A percentile compares a stretch with the other conserved stretches of the same genome.
These are phyloP conservation scores for Ammodytes dubius DNA, from an alignment of 2,113 vertebrate genomes.

Conservation along the genomic window DNA sequence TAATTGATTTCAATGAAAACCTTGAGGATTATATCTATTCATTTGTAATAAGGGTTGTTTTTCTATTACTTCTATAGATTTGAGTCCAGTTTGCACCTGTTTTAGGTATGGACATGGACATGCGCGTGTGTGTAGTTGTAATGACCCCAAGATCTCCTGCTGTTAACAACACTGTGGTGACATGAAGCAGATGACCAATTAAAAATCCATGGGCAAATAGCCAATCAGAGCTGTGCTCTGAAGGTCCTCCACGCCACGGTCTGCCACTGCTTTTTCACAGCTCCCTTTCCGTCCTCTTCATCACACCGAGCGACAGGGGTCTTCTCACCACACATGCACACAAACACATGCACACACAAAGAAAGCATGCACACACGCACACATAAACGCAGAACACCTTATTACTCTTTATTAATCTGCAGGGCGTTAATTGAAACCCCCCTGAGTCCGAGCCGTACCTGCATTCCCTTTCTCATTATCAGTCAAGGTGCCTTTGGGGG, in stretches of 20 bases:
- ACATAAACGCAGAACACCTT: conserved; percentile 68
- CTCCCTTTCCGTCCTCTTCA: conserved; percentile 52
- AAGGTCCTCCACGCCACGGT: conserved; percentile 46
- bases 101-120: neutral
- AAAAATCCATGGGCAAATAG: conserved; percentile 61
- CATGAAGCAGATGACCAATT: conserved; percentile 75
- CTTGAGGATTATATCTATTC: neutral
- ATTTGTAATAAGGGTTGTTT: neutral
- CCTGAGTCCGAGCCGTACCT: conserved; percentile 83
- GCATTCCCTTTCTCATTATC: conserved; percentile 85
- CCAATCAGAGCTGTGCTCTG: conserved; percentile 62
- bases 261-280: conserved; percentile 57
- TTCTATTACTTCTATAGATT: neutral
- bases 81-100: neutral
- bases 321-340: conserved; percentile 35
- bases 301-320: conserved; percentile 71
- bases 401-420: conserved; percentile 90
- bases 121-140: conserved; percentile 39
- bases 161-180: conserved; percentile 59
- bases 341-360: conserved; percentile 25
- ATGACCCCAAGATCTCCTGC: conserved; percentile 41
- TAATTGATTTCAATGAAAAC: neutral
- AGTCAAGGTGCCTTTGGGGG: conserved; percentile 88
- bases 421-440: conserved; percentile 88
- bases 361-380: conserved; percentile 51